These are phyloP conservation scores for Indicator indicator DNA, from an alignment of 2,113 vertebrate species.

Conservation along the genomic window DNA sequence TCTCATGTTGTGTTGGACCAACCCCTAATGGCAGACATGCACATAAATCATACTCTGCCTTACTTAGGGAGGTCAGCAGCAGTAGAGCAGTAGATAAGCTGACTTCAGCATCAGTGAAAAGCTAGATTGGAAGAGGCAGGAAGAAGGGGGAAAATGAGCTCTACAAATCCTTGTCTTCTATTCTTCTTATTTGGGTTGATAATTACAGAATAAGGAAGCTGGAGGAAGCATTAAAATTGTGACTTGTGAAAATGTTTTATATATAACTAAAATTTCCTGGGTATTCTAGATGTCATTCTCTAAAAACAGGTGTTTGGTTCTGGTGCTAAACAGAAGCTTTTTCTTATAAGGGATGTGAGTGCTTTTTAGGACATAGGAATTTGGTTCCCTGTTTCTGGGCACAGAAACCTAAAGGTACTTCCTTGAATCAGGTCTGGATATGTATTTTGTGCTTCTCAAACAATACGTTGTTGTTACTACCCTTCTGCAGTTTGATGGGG, in stretches of 20 bases:
- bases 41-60: neutral
- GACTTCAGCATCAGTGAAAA: neutral
- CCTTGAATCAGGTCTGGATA: neutral
- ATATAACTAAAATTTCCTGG: neutral
- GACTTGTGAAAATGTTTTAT: neutral
- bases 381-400: neutral
- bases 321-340: neutral
- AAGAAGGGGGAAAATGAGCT: neutral
- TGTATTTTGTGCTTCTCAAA: neutral
- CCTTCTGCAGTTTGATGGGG: neutral
- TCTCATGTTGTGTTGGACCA: neutral
- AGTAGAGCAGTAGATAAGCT: neutral
- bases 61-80: neutral
- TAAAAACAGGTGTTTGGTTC: neutral
- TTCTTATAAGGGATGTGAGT: neutral
- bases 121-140: neutral
- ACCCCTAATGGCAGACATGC: neutral
- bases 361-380: neutral
- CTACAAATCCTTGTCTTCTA: neutral
- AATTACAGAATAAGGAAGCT: neutral
- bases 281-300: neutral
- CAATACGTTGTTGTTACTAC: neutral
- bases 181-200: neutral
- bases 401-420: neutral
- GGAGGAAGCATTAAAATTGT: neutral